These are phyloP conservation scores for Mythimna ferrago DNA, from an alignment of 2,888 invertebrate species.

Conservation along the genomic window DNA sequence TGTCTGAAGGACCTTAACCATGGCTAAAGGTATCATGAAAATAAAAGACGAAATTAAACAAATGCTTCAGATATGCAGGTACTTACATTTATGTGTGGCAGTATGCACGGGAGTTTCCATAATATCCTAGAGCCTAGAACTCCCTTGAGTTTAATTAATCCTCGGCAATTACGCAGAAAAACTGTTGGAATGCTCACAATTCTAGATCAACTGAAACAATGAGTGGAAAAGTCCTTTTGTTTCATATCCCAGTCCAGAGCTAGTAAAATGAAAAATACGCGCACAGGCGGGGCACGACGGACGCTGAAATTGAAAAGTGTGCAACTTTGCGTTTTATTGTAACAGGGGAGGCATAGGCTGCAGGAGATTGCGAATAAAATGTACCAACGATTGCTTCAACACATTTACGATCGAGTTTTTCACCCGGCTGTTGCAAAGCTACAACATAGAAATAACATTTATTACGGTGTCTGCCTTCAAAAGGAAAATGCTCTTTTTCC, in stretches of 20 bases:
- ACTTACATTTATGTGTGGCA: constrained; percentile 11
- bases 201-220: constrained; percentile 75
- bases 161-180: constrained; percentile 59
- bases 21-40: not conserved
- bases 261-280: constrained; percentile 84
- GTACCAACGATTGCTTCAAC: constrained; percentile 64
- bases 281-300: constrained; percentile 74
- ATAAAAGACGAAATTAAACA: not conserved
- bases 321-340: constrained; percentile 84
- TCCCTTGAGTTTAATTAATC: constrained; percentile 51
- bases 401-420: constrained; percentile 63
- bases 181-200: constrained; percentile 55
- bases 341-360: constrained; percentile 69
- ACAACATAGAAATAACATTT: constrained; percentile 49
- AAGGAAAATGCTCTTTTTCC: constrained; percentile 10
- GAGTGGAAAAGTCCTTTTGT: constrained; percentile 84
- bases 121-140: constrained; percentile 35
- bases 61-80: not conserved
- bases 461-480: constrained; percentile 28
- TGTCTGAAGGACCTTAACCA: not conserved
- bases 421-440: constrained; percentile 37
- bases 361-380: constrained; percentile 78
- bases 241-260: constrained; percentile 75
- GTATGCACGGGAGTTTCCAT: constrained; percentile 34
- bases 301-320: constrained; percentile 83